Conservation (phyloP, 2,113 vertebrate species). For the Blennius ocellaris region DNA sequence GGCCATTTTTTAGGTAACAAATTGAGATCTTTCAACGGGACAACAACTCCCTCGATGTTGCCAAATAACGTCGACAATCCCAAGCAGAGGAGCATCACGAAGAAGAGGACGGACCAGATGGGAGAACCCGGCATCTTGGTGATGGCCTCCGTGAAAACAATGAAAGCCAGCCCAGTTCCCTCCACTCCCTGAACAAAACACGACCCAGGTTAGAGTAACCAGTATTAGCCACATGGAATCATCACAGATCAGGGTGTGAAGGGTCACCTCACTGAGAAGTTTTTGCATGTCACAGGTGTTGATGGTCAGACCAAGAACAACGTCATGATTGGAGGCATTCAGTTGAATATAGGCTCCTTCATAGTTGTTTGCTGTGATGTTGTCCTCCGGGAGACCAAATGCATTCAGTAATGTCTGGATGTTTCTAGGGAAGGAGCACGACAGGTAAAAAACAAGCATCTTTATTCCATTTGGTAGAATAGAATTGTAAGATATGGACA, state of each 20-base stretch:
- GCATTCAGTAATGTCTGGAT: slow-evolving; percentile 65
- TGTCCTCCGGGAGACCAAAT: slow-evolving; percentile 70
- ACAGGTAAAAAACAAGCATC: too few species aligned
- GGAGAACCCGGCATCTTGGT: slow-evolving; percentile 92
- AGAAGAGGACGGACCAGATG: slow-evolving; percentile 93
- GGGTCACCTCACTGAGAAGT: slow-evolving; percentile 68
- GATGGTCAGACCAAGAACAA: slow-evolving; percentile 57
- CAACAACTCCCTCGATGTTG: slow-evolving; percentile 90
- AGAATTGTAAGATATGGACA: too few species aligned
- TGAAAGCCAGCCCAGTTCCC: slow-evolving; percentile 94
- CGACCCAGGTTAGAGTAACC: not conserved
- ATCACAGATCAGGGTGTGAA: not conserved
- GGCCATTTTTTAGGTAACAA: slow-evolving; percentile 85
- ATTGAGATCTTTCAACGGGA: slow-evolving; percentile 89
- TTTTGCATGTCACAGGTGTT: slow-evolving; percentile 65
- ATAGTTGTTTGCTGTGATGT: slow-evolving; percentile 65
- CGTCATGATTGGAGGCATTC: slow-evolving; percentile 56
- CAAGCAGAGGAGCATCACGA: slow-evolving; percentile 93
- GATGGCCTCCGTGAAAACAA: slow-evolving; percentile 95
- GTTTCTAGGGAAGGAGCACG: slow-evolving; percentile 59
- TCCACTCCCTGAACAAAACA: slow-evolving; percentile 87
- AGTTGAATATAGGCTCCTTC: slow-evolving; percentile 31
- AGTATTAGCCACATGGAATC: not conserved
- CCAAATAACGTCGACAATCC: slow-evolving; percentile 95
- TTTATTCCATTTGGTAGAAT: too few species aligned